phyloP scores from a whole-genome alignment of 2,113 vertebrate species.

The Gymnorhina tibicen region DNA sequence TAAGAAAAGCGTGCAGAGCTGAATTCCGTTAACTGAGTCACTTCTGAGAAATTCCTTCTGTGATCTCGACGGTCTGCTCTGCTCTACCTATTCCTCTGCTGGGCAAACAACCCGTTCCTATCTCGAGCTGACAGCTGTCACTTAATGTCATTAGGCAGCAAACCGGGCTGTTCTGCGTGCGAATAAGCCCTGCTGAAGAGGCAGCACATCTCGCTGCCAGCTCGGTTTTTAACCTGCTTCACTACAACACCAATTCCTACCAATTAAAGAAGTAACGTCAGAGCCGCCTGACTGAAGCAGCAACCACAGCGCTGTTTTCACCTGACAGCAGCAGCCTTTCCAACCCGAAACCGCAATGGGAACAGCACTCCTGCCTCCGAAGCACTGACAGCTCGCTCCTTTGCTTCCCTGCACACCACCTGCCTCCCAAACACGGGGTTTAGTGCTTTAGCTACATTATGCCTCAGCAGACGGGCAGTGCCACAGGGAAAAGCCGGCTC shows the following conservation, averaged over 20 bases:
- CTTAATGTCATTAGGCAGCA: not conserved
- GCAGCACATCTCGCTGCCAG: not conserved
- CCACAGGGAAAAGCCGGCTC: not conserved
- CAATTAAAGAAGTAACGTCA: not conserved
- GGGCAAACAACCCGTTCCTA: not conserved
- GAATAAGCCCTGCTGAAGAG: not conserved
- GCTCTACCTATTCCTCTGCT: not conserved
- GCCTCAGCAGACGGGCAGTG: rapidly evolving
- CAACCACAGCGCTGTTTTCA: not conserved
- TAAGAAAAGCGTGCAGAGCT: not conserved
- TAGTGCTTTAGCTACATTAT: rapidly evolving
- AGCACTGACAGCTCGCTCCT: not conserved
- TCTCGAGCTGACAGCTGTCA: conserved; percentile 29
- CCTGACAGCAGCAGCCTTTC: not conserved
- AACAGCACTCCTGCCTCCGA: not conserved
- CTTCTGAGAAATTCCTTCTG: not conserved
- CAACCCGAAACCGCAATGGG: not conserved
- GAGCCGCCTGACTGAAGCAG: not conserved
- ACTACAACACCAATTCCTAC: not conserved
- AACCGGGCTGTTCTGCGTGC: not conserved
- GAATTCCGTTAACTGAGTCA: not conserved
- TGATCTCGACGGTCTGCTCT: not conserved
- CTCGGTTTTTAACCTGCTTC: not conserved
- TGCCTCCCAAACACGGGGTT: rapidly evolving
- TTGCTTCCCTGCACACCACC: not conserved